These are phyloP conservation scores for Ianthella basta DNA, from an alignment of 37 sponge, comb jelly and placozoan species.

Conservation along the genomic window DNA sequence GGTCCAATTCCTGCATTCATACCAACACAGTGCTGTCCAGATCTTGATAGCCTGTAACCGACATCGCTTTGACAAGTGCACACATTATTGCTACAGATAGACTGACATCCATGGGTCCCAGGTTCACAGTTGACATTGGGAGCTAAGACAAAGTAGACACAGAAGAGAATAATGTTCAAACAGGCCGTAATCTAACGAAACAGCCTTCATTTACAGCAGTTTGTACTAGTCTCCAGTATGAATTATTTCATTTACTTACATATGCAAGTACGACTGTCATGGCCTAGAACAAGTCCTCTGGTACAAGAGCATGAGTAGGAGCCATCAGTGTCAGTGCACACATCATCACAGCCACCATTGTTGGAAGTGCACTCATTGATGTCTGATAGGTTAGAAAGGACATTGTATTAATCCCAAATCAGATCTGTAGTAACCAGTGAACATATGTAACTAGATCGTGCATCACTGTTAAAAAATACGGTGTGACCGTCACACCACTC, in stretches of 20 bases:
- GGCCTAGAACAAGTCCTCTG: not conserved
- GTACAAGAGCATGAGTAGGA: not conserved
- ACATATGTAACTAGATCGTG: no score
- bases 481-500: no score
- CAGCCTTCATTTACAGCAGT: no score
- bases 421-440: no score
- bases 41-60: slow-evolving; percentile 9
- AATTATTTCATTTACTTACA: no score
- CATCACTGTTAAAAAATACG: no score
- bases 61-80: not conserved
- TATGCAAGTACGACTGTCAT: no score
- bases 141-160: not conserved
- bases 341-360: slow-evolving; percentile 18
- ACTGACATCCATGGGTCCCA: slow-evolving; percentile 27
- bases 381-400: not conserved
- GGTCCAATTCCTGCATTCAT: not conserved
- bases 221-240: no score
- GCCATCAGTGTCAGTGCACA: not conserved
- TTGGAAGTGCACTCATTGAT: not conserved
- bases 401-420: not conserved
- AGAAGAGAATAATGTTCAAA: no score
- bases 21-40: slow-evolving; percentile 9
- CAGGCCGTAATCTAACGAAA: no score
- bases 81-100: not conserved
- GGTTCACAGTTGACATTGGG: not conserved